A percentile compares a stretch with the other conserved stretches of the same genome.
These are phyloP conservation scores for Nezara viridula DNA, from an alignment of 2,888 invertebrate species.

Conservation along the genomic window DNA sequence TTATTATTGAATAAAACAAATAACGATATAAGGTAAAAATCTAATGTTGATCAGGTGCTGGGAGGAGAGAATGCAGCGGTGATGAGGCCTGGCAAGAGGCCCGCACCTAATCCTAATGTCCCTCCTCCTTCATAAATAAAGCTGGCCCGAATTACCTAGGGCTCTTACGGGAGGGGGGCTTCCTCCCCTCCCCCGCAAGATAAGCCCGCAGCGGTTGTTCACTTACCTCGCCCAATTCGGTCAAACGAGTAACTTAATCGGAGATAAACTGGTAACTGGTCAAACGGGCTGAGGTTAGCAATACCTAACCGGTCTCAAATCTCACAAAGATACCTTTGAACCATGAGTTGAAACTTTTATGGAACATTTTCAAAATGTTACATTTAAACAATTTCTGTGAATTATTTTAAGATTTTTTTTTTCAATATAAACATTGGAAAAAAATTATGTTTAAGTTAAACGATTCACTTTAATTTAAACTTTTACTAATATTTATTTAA, in stretches of 20 bases:
- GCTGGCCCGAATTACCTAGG: conserved; percentile 26
- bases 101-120: conserved; percentile 35
- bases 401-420: too few relatives aligned
- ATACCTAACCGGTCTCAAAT: background rate
- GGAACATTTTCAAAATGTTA: too few relatives aligned
- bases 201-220: background rate
- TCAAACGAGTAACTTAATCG: conserved; percentile 17
- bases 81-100: conserved; percentile 38
- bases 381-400: too few relatives aligned
- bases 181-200: background rate
- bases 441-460: too few relatives aligned
- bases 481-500: too few relatives aligned
- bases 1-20: too few relatives aligned
- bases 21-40: background rate
- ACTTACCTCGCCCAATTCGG: background rate
- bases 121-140: conserved; percentile 34
- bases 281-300: background rate
- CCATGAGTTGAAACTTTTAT: too few relatives aligned
- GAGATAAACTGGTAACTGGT: background rate
- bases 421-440: too few relatives aligned
- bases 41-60: background rate
- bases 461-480: too few relatives aligned
- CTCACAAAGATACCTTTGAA: too few relatives aligned
- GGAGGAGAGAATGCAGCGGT: background rate
- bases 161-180: background rate